Conservation (phyloP, 2,113 vertebrate species). For the Psephotus haematonotus region DNA sequence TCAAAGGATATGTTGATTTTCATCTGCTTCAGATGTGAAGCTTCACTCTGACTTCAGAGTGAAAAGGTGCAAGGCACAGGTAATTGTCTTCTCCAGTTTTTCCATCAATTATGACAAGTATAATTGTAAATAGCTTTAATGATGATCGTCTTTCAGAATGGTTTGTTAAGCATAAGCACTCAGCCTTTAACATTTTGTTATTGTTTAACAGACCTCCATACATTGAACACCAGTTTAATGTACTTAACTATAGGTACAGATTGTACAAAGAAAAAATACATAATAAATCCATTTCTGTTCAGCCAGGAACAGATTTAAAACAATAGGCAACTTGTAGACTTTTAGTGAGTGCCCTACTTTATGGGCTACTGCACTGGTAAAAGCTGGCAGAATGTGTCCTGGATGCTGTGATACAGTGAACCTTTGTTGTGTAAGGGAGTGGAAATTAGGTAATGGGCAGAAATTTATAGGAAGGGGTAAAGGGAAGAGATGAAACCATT, state of each 20-base stretch:
- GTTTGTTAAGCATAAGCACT: background rate
- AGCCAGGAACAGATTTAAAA: background rate
- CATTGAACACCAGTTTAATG: background rate
- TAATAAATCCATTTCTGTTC: background rate
- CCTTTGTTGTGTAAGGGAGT: background rate
- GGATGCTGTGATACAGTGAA: background rate
- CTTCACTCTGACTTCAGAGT: background rate
- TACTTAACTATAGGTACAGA: background rate
- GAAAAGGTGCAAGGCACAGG: background rate
- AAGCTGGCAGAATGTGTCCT: background rate
- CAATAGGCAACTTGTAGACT: background rate
- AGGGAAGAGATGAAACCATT: background rate
- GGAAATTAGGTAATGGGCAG: background rate
- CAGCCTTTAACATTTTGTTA: background rate
- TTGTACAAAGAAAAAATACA: background rate
- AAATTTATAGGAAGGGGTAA: background rate
- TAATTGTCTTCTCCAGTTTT: background rate
- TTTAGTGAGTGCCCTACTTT: background rate
- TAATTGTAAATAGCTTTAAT: conserved; percentile 17
- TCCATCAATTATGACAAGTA: background rate
- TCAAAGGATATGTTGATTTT: background rate
- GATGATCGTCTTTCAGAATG: background rate
- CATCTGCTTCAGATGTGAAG: background rate
- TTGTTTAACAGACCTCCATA: background rate
- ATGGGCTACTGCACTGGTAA: background rate